Evolutionary conservation across 2,888 invertebrate genomes (phyloP).

Genomic region (Drosophila percnosoma): DNA sequence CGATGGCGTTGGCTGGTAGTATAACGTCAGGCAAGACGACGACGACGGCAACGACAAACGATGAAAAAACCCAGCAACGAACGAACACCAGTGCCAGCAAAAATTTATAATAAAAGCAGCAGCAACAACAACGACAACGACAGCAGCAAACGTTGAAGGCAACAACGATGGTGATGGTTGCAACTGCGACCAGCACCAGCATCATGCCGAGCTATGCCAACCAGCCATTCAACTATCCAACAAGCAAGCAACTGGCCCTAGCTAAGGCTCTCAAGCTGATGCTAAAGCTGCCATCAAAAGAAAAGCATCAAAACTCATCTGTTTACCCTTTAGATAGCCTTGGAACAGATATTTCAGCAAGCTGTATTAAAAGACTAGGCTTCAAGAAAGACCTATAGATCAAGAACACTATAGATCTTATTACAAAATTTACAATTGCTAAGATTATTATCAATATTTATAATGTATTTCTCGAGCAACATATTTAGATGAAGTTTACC

Average conservation of each 20-base stretch:
- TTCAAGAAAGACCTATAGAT: neutral
- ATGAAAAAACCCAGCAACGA: conserved; percentile 56
- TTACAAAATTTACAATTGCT: neutral
- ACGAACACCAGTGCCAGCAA: conserved; percentile 63
- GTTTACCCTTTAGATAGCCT: conserved; percentile 26
- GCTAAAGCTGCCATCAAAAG: conserved; percentile 9
- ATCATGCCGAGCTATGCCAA: conserved; percentile 43
- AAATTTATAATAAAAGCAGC: conserved; percentile 75
- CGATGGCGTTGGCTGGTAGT: conserved; percentile 73
- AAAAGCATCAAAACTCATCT: neutral
- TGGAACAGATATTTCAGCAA: neutral
- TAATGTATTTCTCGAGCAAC: neutral
- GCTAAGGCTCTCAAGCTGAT: conserved; percentile 26
- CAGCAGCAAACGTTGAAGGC: conserved; percentile 54
- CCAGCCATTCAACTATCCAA: conserved; percentile 63
- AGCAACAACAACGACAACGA: conserved; percentile 44
- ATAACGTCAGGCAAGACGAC: conserved; percentile 68
- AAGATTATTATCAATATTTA: neutral
- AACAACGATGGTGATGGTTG: conserved; percentile 50
- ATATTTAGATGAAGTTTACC: neutral
- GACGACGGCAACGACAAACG: conserved; percentile 46
- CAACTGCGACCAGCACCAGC: conserved; percentile 54
- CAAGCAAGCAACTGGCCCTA: conserved; percentile 50
- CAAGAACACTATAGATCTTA: neutral
- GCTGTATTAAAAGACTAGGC: neutral